These are phyloP conservation scores for Fabriciana adippe DNA, from an alignment of 2,888 invertebrate genomes.

Conservation along the genomic window DNA sequence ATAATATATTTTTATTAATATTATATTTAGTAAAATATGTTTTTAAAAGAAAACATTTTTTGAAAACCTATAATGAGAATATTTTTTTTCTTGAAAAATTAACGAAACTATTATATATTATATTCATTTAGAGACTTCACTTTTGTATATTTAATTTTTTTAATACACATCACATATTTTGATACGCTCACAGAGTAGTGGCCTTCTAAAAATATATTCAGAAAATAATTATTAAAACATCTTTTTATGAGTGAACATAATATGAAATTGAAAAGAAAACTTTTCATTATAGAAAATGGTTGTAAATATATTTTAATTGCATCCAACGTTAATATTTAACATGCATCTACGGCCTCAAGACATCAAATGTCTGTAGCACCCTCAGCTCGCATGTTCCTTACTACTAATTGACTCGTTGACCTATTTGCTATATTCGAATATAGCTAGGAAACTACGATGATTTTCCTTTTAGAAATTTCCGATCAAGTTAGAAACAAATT, in stretches of 20 bases:
- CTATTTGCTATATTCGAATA: conserved; percentile 36
- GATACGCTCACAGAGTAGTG: no score
- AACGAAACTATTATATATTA: no score
- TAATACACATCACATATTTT: no score
- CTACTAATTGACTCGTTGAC: conserved; percentile 45
- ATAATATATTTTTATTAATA: conserved; percentile 2
- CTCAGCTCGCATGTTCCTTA: conserved; percentile 24
- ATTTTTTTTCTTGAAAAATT: neutral
- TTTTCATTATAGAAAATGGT: neutral
- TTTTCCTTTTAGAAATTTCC: conserved; percentile 13
- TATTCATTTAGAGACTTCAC: no score
- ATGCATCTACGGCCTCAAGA: conserved; percentile 5
- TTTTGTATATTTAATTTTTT: no score
- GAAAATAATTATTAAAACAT: no score
- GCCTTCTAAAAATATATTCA: no score
- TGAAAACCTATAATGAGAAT: neutral
- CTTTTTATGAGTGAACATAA: neutral
- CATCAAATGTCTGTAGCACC: conserved; percentile 19
- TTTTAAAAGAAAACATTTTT: neutral
- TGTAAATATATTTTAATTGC: neutral
- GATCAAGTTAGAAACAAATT: conserved; percentile 1
- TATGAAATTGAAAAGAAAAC: neutral
- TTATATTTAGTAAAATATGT: neutral
- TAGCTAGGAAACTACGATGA: conserved; percentile 11
- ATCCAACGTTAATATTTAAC: neutral